Base-by-base conservation (phyloP, 2,797 vertebrate species). In the Sebastes kiyomatsui region DNA sequence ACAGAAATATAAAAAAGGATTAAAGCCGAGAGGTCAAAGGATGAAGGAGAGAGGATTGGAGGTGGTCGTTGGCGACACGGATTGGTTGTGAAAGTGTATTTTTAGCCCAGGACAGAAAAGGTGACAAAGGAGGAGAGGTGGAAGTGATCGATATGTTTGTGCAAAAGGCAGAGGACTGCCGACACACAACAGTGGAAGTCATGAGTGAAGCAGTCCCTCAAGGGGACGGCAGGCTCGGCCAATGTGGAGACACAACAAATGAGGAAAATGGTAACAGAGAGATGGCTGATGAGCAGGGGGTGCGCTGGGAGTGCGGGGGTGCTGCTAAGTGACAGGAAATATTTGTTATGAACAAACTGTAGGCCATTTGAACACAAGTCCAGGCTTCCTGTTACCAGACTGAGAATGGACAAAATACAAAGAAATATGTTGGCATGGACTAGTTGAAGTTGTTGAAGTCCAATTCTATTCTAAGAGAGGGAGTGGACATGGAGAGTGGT, bases 131-230 rank as follows among this genome's bases (percentile, higher is more conserved):
- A 81, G 82, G 80, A 80, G 88, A 89, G 88, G 93, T 67, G 86
- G 90, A 84, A 72, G 86, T 90, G 93, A 95, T 95, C 89, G 89
- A 95, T 95, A 93, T 95, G 93, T 95, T 95, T 94, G 94, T 90
- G 90, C 83, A 88, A 91, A 93, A 92, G 92, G 87, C 91, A 92
- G 76, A 90, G 79, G 86, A 89, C 81, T 85, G 87, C 82, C 30
- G 88, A 91, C 90, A 90, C 89, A 90, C 89, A 82, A 88, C 84
- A 70, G 90, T 86, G 90, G 87, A 90, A 91, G 91, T 83, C 88
- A 72, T 87, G 87, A 93, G 88, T 86, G 86, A 91, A 77, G 89
- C 86, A 3, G 46, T 87, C 90, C 87, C 92, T 91, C 87, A 12
- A 72, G 87, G 84, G 84, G 92, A 85, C 64, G 80, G 71, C 77